Evolutionary conservation across 1,140 invertebrate species (phyloP).

Genomic region (Drosophila auraria): DNA sequence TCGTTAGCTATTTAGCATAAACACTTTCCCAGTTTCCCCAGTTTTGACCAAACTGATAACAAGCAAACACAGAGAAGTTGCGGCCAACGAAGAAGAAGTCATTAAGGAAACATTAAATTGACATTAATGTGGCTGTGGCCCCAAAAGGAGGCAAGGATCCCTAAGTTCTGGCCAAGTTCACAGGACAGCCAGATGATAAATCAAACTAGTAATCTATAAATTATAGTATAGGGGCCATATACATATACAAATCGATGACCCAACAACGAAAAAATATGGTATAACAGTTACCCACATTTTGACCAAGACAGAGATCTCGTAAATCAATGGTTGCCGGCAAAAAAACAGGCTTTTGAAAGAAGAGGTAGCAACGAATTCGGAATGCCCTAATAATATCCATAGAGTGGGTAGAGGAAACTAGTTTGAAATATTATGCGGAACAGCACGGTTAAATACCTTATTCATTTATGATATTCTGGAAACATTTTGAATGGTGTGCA

Average conservation of each 20-base stretch:
- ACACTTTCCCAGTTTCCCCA: slow-evolving; percentile 78
- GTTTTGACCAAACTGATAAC: slow-evolving; percentile 80
- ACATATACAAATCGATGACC: slow-evolving; percentile 59
- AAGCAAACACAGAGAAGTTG: slow-evolving; percentile 60
- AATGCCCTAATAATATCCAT: slow-evolving; percentile 16
- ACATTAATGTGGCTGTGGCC: slow-evolving; percentile 76
- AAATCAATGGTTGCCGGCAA: slow-evolving; percentile 58
- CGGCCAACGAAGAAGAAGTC: slow-evolving; percentile 69
- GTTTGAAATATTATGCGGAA: slow-evolving; percentile 16
- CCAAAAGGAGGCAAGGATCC: slow-evolving; percentile 4
- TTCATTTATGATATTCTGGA: slow-evolving; percentile 15
- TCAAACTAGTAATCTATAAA: slow-evolving; percentile 71
- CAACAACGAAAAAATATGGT: slow-evolving; percentile 55
- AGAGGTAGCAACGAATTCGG: slow-evolving; percentile 12
- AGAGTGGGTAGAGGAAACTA: slow-evolving; percentile 18
- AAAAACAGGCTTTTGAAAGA: slow-evolving; percentile 7
- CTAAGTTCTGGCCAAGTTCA: slow-evolving; percentile 42
- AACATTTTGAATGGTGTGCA: slow-evolving; percentile 13
- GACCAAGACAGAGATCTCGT: slow-evolving; percentile 55
- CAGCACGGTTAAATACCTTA: slow-evolving; percentile 7
- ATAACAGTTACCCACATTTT: slow-evolving; percentile 79
- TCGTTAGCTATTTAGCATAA: slow-evolving; percentile 83
- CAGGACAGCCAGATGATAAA: slow-evolving; percentile 42
- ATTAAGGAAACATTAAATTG: slow-evolving; percentile 84
- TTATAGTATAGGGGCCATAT: slow-evolving; percentile 38